Evolutionary conservation across 2,797 vertebrate species (phyloP).

Genomic region (Paramormyrops hopkinsi): DNA sequence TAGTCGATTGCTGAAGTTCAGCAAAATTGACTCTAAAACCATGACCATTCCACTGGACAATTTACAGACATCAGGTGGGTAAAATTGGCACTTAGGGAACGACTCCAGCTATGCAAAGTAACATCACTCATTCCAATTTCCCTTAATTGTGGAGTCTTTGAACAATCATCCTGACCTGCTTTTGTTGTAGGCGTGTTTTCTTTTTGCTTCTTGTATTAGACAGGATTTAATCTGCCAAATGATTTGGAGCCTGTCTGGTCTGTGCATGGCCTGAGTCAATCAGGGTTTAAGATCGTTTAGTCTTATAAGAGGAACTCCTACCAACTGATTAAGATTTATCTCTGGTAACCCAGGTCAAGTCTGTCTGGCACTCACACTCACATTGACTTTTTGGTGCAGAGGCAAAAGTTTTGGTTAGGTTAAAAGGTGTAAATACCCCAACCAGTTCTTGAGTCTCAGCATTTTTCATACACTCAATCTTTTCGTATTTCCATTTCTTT

Average conservation of each 20-base stretch:
- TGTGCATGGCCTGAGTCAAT: background rate
- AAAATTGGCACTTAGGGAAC: background rate
- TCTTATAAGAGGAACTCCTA: background rate
- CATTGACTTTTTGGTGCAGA: background rate
- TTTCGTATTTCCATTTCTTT: background rate
- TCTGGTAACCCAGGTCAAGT: background rate
- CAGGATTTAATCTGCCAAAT: background rate
- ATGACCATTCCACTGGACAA: background rate
- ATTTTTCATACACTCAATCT: background rate
- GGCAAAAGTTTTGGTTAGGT: background rate
- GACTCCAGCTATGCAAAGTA: background rate
- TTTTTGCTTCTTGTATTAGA: background rate
- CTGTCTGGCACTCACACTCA: background rate
- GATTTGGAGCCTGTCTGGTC: background rate
- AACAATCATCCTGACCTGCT: background rate
- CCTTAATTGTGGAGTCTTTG: background rate
- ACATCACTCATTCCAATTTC: background rate
- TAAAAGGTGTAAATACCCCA: background rate
- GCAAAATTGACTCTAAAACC: background rate
- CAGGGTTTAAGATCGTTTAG: background rate
- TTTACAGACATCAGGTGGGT: background rate
- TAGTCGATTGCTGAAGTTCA: background rate
- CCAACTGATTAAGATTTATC: background rate
- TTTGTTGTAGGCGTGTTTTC: background rate
- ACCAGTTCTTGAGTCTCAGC: background rate